These are phyloP conservation scores for Aphis craccivora DNA, from an alignment of 1,140 invertebrate species.

Conservation along the genomic window DNA sequence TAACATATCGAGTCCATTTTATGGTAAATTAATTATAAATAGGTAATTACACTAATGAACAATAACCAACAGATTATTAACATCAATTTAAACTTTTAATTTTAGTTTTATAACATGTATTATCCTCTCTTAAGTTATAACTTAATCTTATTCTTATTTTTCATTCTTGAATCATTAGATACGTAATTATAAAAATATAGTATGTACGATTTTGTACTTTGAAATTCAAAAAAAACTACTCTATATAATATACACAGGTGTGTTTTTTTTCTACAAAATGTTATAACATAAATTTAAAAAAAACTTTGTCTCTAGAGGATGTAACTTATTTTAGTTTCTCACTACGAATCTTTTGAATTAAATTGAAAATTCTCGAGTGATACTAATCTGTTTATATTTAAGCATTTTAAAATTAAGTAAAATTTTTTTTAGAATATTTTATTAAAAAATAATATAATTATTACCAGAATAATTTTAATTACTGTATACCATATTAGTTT, in stretches of 20 bases:
- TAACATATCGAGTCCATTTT: neutral
- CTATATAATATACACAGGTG: neutral
- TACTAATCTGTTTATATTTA: neutral
- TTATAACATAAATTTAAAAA: neutral
- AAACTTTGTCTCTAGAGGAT: neutral
- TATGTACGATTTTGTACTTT: neutral
- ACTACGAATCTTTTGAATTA: neutral
- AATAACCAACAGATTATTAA: neutral
- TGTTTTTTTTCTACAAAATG: neutral
- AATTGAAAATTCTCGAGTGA: neutral
- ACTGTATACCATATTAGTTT: neutral
- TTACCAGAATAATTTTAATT: neutral
- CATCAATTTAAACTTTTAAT: neutral
- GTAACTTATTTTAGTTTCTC: neutral
- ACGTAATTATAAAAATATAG: neutral
- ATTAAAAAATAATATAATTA: neutral
- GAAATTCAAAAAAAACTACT: neutral
- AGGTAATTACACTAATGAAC: neutral
- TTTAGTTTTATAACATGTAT: neutral
- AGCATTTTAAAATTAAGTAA: neutral
- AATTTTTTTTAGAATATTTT: conserved; percentile 9
- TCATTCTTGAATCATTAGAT: neutral
- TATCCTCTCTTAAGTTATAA: neutral
- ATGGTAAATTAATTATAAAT: neutral
- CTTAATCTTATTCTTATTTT: conserved; percentile 7